Evolutionary conservation across 2,888 invertebrate genomes (phyloP).

Genomic region (Pheosia tremula): DNA sequence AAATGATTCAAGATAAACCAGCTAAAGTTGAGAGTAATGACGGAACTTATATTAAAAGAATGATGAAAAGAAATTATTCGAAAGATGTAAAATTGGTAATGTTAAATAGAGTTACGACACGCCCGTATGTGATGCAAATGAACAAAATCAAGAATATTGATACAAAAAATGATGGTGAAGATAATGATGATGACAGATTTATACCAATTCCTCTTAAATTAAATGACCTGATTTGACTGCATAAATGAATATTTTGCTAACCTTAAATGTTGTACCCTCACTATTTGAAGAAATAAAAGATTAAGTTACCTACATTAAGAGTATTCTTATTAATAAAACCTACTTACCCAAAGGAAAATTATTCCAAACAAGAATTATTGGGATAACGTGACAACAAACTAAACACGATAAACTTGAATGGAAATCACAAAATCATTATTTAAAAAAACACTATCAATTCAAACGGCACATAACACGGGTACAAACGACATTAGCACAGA

Average conservation of each 20-base stretch:
- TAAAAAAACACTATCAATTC: conserved; percentile 18
- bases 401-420: conserved; percentile 11
- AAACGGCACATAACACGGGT: conserved; percentile 15
- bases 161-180: conserved; percentile 25
- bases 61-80: conserved; percentile 15
- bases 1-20: background rate
- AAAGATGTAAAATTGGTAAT: conserved; percentile 15
- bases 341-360: background rate
- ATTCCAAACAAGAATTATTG: background rate
- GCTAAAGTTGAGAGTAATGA: conserved; percentile 23
- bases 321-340: background rate
- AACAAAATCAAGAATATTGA: background rate
- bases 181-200: conserved; percentile 49
- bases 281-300: background rate
- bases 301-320: background rate
- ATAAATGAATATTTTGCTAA: background rate
- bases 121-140: conserved; percentile 4
- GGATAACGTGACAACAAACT: background rate
- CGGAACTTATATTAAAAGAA: conserved; percentile 28
- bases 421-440: conserved; percentile 23
- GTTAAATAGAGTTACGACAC: conserved; percentile 2
- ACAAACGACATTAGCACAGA: conserved; percentile 25
- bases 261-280: background rate
- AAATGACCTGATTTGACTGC: conserved; percentile 31
- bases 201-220: conserved; percentile 61